Evolutionary conservation across 2,113 vertebrate genomes (phyloP).

Genomic region (Zosterops borbonicus): DNA sequence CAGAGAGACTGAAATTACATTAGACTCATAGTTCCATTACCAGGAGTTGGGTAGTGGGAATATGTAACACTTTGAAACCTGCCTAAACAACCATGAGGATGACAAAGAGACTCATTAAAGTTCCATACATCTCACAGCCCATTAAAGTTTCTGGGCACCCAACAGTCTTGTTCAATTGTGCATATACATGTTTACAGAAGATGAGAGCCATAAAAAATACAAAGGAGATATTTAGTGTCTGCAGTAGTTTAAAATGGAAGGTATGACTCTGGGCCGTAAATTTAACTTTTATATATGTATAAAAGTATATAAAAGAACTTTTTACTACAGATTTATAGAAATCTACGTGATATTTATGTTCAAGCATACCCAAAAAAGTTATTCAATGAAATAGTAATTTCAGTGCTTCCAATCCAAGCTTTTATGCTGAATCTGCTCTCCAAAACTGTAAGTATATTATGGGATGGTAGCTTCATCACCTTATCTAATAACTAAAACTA

Average conservation of each 20-base stretch:
- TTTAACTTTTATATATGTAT: not conserved
- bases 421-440: not conserved
- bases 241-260: not conserved
- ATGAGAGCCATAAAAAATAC: not conserved
- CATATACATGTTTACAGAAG: not conserved
- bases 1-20: not conserved
- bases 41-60: not conserved
- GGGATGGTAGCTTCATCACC: not conserved
- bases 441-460: not conserved
- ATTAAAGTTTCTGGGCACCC: not conserved
- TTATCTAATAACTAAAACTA: constrained; percentile 24
- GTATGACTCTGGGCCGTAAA: not conserved
- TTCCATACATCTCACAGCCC: not conserved
- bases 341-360: not conserved
- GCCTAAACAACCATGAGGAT: not conserved
- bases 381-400: not conserved
- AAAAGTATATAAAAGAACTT: not conserved
- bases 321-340: not conserved
- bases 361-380: not conserved
- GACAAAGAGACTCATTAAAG: not conserved
- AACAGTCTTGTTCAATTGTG: not conserved
- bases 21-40: not conserved
- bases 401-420: not conserved
- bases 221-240: not conserved
- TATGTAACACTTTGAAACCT: not conserved